Base-by-base conservation (phyloP, 92 coral and sea anemone species). In the Epizoanthus scotinus region DNA sequence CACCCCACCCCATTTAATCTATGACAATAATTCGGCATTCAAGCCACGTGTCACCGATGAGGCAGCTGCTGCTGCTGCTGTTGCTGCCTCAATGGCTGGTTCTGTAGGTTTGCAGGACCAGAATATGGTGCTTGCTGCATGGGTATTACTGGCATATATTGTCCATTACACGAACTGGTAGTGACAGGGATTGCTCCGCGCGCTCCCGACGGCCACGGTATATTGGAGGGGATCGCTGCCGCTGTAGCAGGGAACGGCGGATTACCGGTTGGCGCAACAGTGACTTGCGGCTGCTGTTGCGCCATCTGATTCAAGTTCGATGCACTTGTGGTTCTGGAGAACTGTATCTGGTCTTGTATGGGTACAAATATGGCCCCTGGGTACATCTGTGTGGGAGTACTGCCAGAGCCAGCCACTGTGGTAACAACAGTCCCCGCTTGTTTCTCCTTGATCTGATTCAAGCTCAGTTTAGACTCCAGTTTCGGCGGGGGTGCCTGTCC, bases 391-490 rank as follows among this genome's bases (percentile, higher is more conserved):
- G 56, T 75, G 38, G 85, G 75, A 63, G 81, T 81, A 67, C 86
- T 81, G 67, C 55, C 40, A 8, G 81, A 12, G 29, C 64, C 59
- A 61, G 64, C 38, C 54, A 36, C 67, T 28, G 73, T 78, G 24
- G 57, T 52, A 28, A 40, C 70, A 25, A 40, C 70, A 25, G 74
- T 78, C 49, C 75, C 67, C 2, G 81, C 74, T 18, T 93, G 97
- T 34, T 92, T 90, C 83, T 87, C 94, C 54, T 93, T 93, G 58
- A 93, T 90, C 84, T 93, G 97, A 69, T 93, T 93, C 25, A 93
- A 69, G 81, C 97, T 93, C 83, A 93, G 44, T 61, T 93, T 93
- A 5, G 86, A 52, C 47, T 89, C 94, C 14, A 73, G 18, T 67
- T 85, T 88, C 19, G 77, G 75, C 59, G 81, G 71, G 62, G 83